Percentiles rank a stretch among this genome's conserved stretches.
Conservation (phyloP, 2,113 vertebrate species). For the Paraplagusia blochii region DNA sequence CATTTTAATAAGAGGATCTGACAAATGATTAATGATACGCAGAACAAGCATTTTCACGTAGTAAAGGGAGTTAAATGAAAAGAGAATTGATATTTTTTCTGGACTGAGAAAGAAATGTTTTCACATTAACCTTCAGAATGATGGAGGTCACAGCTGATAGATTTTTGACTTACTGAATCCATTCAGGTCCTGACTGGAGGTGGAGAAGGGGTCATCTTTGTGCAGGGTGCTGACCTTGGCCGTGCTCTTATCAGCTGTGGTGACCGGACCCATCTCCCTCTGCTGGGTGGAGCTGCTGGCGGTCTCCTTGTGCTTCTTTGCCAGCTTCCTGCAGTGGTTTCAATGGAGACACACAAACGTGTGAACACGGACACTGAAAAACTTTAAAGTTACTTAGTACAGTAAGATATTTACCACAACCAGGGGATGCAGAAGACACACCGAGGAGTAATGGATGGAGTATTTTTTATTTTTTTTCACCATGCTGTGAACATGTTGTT, state of each 20-base stretch:
- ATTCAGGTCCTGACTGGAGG: conserved; percentile 92
- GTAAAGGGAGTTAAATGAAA: too few relatives aligned
- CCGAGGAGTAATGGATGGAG: too few relatives aligned
- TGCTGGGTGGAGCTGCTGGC: conserved; percentile 91
- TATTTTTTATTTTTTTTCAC: too few relatives aligned
- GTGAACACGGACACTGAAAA: too few relatives aligned
- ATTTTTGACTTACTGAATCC: conserved; percentile 87
- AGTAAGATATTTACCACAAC: conserved; percentile 1
- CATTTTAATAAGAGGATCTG: conserved; percentile 40
- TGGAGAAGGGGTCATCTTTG: conserved; percentile 93
- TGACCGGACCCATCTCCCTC: conserved; percentile 93
- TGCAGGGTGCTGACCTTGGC: conserved; percentile 89
- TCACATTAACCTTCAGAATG: not conserved
- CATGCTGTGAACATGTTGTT: too few relatives aligned
- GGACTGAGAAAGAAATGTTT: not conserved
- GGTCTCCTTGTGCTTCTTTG: conserved; percentile 98
- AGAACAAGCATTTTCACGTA: not conserved
- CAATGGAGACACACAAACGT: conserved; percentile 2
- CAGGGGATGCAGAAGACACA: not conserved
- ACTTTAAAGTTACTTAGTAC: too few relatives aligned
- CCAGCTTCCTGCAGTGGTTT: conserved; percentile 87
- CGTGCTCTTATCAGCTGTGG: conserved; percentile 85
- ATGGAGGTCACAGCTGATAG: not conserved
- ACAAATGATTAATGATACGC: conserved; percentile 45
- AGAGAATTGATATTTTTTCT: too few relatives aligned